Evolutionary conservation across 2,797 vertebrate species (phyloP), one percentile per base, ranked within the genome.

Genomic region (Sebastes goodei): DNA sequence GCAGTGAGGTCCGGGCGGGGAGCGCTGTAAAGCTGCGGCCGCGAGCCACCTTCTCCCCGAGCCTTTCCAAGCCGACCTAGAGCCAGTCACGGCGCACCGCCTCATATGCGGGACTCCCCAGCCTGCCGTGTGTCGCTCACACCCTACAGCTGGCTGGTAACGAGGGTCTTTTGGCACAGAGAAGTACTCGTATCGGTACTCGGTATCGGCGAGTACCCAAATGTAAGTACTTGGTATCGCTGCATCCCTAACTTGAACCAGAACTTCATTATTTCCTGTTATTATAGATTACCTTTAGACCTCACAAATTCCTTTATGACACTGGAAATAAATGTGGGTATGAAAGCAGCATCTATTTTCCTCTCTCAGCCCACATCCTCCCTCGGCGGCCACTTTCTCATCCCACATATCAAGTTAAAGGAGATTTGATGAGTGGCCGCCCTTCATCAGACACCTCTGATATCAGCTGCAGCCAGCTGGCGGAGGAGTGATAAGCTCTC

Each of bases 381-480:
- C 42, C 30, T 27, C 61, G 17, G 38, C 4, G 33, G 2, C 53
- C 10, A 10, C 79, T 55, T 46, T n/a, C 35, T n/a, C 52, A 11
- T 52, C 80, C 52, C 33, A 38, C 30, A 67, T 49, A 33, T 49
- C n/a, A 59, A 62, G 20, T 59, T 35, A 52, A 81, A 75, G 60
- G 33, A 25, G n/a, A 68, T 77, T 7, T 30, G 65, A 56, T 72
- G 81, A 80, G 75, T 0, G 46, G n/a, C 49, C 49, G 29, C 29
- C 12, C 49, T 59, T 74, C 60, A 27, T 81, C 62, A 15, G 21
- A 75, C 46, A 14, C 56, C 59, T 57, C 76, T 10, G 63, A 25
- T 30, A 65, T 78, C 71, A 30, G 30, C 27, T 0, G 17, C 20
- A 17, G 67, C 59, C 80, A 78, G 73, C 63, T 81, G 88, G 87